Evolutionary conservation across 2,888 invertebrate genomes (phyloP), one percentile per base, ranked within the genome.

Genomic region (Gymnoscelis rufifasciata): DNA sequence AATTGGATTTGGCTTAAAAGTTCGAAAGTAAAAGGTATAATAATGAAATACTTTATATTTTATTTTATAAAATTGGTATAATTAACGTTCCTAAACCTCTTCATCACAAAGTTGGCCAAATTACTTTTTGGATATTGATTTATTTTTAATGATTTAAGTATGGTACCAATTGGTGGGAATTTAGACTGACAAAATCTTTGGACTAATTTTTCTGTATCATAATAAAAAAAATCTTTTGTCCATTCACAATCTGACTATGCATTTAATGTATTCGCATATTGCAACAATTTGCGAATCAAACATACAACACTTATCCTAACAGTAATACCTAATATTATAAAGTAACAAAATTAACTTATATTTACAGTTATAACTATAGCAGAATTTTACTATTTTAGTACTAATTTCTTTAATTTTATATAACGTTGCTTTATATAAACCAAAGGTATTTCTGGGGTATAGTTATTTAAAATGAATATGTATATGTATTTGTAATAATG

Each of bases 331-430:
- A 87, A 83, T 83, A 79, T 83, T 83, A 83, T 80, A 84, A 84
- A 83, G 83, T 87, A 88, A 88, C 87, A 87, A 86, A 84, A 84
- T 88, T 88, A 88, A 86, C 86, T 86, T 87, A 88, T 88, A 88
- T 88, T 84, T 88, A 88, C 88, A 88, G 70, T 86, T 77, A 83
- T 82, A 80, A 75, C 75, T 78, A 84, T 83, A 84, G 82, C 79
- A 82, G 79, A 83, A 83, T 78, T 84, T 84, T 75, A 77, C 83
- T 84, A 84, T 78, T 81, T 80, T 82, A 78, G 75, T 72, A 77
- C 76, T 75, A 74, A 66, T 68, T 24, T 68, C 68, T 64, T 62
- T 64, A 66, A 19, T 67, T 66, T 64, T 65, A 57, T 59, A 65
- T 28, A 38, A 50, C 28, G 37, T 45, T 42, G 40, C 41, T 44